Evolutionary conservation across 2,888 invertebrate species (phyloP).

Genomic region (Clitarchus hookeri): DNA sequence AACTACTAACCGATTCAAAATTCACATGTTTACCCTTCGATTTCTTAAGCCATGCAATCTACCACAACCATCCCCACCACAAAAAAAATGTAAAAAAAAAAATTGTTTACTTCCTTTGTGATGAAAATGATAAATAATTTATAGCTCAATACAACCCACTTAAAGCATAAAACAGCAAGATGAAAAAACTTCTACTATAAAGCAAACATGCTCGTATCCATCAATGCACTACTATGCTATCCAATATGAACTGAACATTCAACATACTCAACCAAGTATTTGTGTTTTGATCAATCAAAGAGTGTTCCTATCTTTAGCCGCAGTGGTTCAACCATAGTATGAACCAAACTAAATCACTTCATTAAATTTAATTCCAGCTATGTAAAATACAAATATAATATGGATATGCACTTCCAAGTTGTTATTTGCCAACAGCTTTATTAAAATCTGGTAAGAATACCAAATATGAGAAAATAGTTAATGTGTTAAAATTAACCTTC

Average conservation of each 20-base stretch:
- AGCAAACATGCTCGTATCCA: neutral
- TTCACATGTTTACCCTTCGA: too few species aligned
- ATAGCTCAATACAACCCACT: too few species aligned
- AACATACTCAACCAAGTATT: neutral
- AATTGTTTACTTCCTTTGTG: neutral
- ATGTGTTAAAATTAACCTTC: too few species aligned
- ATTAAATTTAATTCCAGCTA: too few species aligned
- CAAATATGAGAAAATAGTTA: too few species aligned
- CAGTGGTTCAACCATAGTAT: too few species aligned
- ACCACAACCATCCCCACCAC: neutral
- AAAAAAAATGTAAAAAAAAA: neutral
- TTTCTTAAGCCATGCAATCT: neutral
- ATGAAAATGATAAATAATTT: neutral
- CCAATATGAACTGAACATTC: neutral
- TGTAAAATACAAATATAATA: too few species aligned
- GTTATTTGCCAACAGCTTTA: too few species aligned
- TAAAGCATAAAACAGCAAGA: neutral
- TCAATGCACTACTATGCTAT: neutral
- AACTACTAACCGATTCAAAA: too few species aligned
- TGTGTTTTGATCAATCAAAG: neutral
- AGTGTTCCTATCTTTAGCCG: neutral
- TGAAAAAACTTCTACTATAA: neutral
- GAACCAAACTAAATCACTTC: too few species aligned
- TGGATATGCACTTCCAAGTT: too few species aligned
- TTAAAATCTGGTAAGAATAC: too few species aligned